Evolutionary conservation across 1,140 invertebrate genomes (phyloP).

Genomic region (Lepidurus packardi): DNA sequence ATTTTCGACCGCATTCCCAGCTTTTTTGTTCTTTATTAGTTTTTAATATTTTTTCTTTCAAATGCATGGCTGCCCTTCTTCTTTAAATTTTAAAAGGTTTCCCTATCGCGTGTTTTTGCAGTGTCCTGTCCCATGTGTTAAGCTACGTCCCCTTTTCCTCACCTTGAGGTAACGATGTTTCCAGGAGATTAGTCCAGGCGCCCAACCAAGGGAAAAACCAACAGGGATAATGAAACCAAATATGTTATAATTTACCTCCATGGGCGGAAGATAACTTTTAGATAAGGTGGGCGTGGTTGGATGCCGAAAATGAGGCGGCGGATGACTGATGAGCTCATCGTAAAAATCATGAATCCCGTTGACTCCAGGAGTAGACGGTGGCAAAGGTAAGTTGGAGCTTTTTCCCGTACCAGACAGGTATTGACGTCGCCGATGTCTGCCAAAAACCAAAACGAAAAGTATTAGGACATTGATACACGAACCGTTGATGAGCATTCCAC

Average conservation of each 20-base stretch:
- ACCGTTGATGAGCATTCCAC: not conserved
- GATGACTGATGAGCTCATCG: slow-evolving; percentile 1
- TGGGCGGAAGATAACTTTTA: not conserved
- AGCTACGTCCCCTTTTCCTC: no score
- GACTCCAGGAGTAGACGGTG: not conserved
- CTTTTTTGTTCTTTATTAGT: no score
- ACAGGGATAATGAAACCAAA: not conserved
- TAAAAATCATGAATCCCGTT: slow-evolving; percentile 20
- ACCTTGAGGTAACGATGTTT: no score
- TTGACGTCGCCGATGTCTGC: not conserved
- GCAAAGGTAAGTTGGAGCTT: not conserved
- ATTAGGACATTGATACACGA: not conserved
- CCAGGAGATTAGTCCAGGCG: no score
- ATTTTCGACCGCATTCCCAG: no score
- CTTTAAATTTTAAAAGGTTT: no score
- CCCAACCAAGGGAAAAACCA: not conserved
- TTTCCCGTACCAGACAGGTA: not conserved
- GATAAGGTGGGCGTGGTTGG: slow-evolving; percentile 6
- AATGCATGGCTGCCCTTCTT: no score
- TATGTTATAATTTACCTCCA: not conserved
- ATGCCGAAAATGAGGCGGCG: not conserved
- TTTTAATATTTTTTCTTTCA: no score
- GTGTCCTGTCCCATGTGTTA: no score
- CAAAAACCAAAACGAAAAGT: not conserved
- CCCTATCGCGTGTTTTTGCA: no score